Percentiles rank a stretch among this genome's conserved stretches.
Conservation (phyloP, 2,797 vertebrate genomes). For the Mionectes olivaceus region DNA sequence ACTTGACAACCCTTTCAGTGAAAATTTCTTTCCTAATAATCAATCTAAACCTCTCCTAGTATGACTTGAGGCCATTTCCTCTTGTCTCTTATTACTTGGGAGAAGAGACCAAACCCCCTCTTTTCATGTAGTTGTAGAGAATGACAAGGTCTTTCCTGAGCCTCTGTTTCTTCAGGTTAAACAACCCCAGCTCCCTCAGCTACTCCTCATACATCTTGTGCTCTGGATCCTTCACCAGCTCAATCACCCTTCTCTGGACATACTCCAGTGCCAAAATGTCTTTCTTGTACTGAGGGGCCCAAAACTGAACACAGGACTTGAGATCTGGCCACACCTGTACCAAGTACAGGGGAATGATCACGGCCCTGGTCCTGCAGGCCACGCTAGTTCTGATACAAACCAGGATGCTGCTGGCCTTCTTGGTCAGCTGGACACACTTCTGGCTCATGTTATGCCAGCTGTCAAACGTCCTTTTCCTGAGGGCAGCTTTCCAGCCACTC, state of each 20-base stretch:
- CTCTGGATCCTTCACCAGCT: not conserved
- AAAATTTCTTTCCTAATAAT: not conserved
- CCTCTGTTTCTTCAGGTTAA: not conserved
- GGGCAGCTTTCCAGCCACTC: not conserved
- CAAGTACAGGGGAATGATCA: not conserved
- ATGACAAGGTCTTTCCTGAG: too few species aligned
- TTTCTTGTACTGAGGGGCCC: not conserved
- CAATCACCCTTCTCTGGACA: fast-evolving
- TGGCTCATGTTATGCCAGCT: not conserved
- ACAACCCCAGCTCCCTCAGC: not conserved
- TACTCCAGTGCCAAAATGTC: fast-evolving
- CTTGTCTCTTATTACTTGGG: not conserved
- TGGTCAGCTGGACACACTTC: too few species aligned
- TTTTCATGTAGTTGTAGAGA: not conserved
- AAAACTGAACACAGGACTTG: not conserved
- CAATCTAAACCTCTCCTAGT: not conserved
- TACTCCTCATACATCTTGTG: not conserved
- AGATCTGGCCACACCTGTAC: fast-evolving
- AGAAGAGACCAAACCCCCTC: not conserved
- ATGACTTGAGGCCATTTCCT: not conserved
- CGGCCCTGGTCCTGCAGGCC: not conserved
- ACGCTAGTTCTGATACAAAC: not conserved
- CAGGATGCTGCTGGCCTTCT: not conserved
- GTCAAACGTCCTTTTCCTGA: not conserved
- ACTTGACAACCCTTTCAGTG: not conserved